These are phyloP conservation scores for Liparis tanakae DNA, from an alignment of 2,797 vertebrate species.

Conservation along the genomic window DNA sequence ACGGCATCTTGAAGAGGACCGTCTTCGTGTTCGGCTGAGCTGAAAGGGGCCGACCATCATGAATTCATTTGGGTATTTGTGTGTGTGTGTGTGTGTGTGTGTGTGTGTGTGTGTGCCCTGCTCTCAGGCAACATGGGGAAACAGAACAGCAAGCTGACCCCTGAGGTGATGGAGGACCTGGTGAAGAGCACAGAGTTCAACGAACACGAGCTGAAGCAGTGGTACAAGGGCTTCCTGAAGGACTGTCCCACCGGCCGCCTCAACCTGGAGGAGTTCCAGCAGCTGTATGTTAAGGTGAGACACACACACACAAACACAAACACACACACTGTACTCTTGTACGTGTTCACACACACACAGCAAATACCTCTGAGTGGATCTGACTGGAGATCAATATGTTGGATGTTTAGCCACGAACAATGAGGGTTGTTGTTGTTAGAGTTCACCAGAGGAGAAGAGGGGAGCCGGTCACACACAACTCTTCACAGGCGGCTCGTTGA, in stretches of 20 bases:
- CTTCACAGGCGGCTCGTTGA: neutral
- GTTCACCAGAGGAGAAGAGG: neutral
- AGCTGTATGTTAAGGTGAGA: slow-evolving; percentile 94
- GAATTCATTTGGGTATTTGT: neutral
- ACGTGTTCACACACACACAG: neutral
- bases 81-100: slow-evolving; percentile 8
- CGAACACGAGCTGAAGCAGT: slow-evolving; percentile 96
- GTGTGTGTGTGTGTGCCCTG: slow-evolving; percentile 1
- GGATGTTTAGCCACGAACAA: slow-evolving; percentile 12
- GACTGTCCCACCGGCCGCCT: slow-evolving; percentile 94
- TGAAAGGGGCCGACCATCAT: neutral
- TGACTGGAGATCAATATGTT: neutral
- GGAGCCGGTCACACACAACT: neutral
- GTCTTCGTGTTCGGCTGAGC: no score
- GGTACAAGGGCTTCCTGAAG: slow-evolving; percentile 98
- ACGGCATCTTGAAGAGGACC: no score
- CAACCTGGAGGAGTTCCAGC: slow-evolving; percentile 96
- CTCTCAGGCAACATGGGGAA: slow-evolving; percentile 93
- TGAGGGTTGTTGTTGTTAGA: neutral
- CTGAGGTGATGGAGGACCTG: slow-evolving; percentile 96
- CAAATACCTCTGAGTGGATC: neutral
- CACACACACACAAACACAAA: slow-evolving; percentile 11
- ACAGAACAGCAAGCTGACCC: slow-evolving; percentile 98
- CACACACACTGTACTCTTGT: neutral
- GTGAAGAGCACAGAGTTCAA: slow-evolving; percentile 99